Conservation (phyloP, 2,113 vertebrate genomes). For the Phalacrocorax aristotelis region DNA sequence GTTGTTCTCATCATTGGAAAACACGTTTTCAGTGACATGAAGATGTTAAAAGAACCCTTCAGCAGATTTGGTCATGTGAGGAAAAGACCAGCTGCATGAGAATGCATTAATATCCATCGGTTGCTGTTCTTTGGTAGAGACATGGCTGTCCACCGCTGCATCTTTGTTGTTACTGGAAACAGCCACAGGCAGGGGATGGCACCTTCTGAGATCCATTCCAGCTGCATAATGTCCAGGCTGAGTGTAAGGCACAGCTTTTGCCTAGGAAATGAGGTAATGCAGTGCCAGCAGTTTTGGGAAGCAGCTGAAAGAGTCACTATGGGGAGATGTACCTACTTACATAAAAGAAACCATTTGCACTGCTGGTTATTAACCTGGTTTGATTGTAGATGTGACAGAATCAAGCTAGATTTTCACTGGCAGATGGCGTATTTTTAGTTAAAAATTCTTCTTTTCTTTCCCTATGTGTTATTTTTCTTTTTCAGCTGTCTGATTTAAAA, state of each 20-base stretch:
- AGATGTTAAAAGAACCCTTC: background rate
- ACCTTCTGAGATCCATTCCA: background rate
- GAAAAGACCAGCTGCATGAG: background rate
- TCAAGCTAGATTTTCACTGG: conserved; percentile 11
- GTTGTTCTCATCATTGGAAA: background rate
- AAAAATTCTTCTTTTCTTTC: background rate
- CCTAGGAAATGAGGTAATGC: background rate
- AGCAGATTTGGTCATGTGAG: background rate
- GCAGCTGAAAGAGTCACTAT: background rate
- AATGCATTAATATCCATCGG: background rate
- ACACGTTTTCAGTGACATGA: background rate
- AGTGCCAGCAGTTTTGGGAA: conserved; percentile 2
- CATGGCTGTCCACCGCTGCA: background rate
- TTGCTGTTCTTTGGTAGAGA: background rate
- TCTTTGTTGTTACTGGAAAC: background rate
- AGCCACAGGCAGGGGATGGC: background rate
- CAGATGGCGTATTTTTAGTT: conserved; percentile 43
- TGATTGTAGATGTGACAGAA: background rate
- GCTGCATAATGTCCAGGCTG: background rate
- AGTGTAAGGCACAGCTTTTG: background rate
- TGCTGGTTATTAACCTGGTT: conserved; percentile 41
- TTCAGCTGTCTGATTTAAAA: background rate
- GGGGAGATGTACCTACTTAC: conserved; percentile 13
- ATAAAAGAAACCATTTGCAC: conserved; percentile 54
- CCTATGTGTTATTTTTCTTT: background rate